Conservation (phyloP, 2,888 invertebrate genomes). For the Andrena chrysosceles region DNA sequence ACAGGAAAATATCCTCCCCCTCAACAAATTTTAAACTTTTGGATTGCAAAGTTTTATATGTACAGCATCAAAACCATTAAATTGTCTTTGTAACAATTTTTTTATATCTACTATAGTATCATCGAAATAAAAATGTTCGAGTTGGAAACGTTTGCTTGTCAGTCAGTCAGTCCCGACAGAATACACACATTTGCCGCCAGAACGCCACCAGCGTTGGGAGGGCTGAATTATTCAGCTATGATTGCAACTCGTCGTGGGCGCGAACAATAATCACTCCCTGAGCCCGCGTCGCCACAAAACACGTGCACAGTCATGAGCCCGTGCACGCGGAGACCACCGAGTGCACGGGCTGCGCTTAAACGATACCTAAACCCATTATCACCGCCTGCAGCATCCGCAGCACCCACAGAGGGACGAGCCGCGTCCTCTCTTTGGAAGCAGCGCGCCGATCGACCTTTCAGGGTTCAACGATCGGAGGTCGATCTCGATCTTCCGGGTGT, state of each 20-base stretch:
- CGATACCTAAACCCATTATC: conserved; percentile 39
- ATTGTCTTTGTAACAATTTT: too few species aligned
- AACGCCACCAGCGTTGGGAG: background rate
- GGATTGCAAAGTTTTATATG: too few species aligned
- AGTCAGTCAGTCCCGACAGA: conserved; percentile 6
- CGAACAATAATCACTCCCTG: conserved; percentile 9
- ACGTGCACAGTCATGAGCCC: conserved; percentile 12
- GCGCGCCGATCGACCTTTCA: conserved; percentile 56
- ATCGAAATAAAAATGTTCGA: too few species aligned
- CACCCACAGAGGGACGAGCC: background rate
- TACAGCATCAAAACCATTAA: too few species aligned
- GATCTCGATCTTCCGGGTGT: conserved; percentile 71
- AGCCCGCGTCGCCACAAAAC: conserved; percentile 3
- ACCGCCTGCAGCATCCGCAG: conserved; percentile 9
- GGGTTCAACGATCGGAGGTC: conserved; percentile 71
- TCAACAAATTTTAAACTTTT: too few species aligned
- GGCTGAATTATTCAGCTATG: conserved; percentile 25
- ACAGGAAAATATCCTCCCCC: too few species aligned
- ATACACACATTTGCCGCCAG: background rate
- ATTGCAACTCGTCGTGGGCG: conserved; percentile 13
- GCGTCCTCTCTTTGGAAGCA: conserved; percentile 23
- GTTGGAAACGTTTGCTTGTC: background rate
- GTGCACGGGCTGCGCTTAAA: conserved; percentile 9
- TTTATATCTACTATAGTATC: too few species aligned
- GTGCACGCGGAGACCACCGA: background rate